Base-by-base conservation (phyloP, 2,797 vertebrate genomes). In the Etheostoma perlongum region DNA sequence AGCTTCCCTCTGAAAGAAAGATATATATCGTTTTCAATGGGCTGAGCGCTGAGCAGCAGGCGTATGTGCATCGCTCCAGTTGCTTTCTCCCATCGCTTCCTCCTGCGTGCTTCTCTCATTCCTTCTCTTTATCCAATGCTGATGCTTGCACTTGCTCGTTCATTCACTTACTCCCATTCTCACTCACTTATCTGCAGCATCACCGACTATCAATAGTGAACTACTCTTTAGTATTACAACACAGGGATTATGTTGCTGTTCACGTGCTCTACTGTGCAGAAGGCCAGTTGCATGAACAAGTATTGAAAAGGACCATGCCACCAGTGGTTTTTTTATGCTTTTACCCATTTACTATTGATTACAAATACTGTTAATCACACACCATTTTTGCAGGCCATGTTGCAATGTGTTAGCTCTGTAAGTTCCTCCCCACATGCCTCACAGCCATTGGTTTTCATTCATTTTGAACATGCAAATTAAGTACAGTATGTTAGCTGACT, bases 31-130 rank as follows among this genome's bases (percentile, higher is more conserved):
- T 61, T 83, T 84, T 82, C 84, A 88, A 59, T 76, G 83, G 78
- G 71, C 84, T 51, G 60, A 88, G 81, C 82, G 84, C 48, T 62
- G 72, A 88, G 79, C 83, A 85, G 88, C 84, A 74, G 81, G 75
- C 67, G 19, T 66, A 1, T 83, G 81, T 63, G 60, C 78, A 63
- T 59, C 73, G 49, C 77, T 81, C 53, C 64, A 61, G 71, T 81
- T 65, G 66, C 78, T 14, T 58, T 72, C 69, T 84, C 53, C 21
- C 67, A n/a, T 84, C 80, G 55, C 63, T 71, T 79, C 53, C 70
- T 48, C 40, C 68, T 68, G 67, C 79, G 55, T 57, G 60, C 72
- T 36, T 44, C 66, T 79, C 74, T 73, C 63, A 30, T 69, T 78
- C 47, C 63, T 72, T 67, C 64, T 75, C 59, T 78, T 51, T 72